Base-by-base conservation (phyloP, 2,797 vertebrate genomes). In the Brotula barbata region DNA sequence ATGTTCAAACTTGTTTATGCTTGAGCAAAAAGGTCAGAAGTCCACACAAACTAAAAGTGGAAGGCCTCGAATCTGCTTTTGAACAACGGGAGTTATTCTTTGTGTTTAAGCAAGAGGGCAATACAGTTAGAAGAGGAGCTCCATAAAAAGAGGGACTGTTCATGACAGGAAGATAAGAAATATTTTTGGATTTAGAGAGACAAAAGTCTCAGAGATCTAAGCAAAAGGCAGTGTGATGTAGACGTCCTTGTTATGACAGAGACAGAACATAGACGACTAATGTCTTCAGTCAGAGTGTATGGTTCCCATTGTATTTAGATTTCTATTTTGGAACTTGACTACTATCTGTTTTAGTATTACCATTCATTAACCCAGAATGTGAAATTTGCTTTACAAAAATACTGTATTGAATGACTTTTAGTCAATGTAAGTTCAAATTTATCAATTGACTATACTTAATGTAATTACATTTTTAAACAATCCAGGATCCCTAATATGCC, bases 1-100 rank as follows among this genome's bases (percentile, higher is more conserved):
- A 81, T 63, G 47, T 83, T 90, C 74, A 80, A 23, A 74, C 82
- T 64, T 91, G 88, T 92, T 93, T 92, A 90, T 71, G 85, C 89
- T 84, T 87, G 71, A 70, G 34, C 37, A 1, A 75, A 81, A 77
- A 75, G 78, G 86, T 89, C 84, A 79, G 84, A 86, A 90, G 84
- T 89, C 75, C 82, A 85, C 48, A 46, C 58, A 80, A 64, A 81
- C 61, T 34, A 77, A 58, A 58, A 47, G 68, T 51, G 60, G 40
- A 68, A 57, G 59, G 31, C 7, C 16, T 10, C 15, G 53, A 75
- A 76, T 84, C 78, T 88, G 75, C 44, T 88, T 58, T 73, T 52
- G 77, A 78, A 89, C 83, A 77, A 77, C 81, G 75, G 22, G 66
- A 81, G 73, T 59, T 55, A 20, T 76, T 59, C 34, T 83, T 54